Percentiles rank a stretch among this genome's conserved stretches.
Evolutionary conservation across 2,797 vertebrate species (phyloP).

Genomic region (Phrynocephalus vlangalii): DNA sequence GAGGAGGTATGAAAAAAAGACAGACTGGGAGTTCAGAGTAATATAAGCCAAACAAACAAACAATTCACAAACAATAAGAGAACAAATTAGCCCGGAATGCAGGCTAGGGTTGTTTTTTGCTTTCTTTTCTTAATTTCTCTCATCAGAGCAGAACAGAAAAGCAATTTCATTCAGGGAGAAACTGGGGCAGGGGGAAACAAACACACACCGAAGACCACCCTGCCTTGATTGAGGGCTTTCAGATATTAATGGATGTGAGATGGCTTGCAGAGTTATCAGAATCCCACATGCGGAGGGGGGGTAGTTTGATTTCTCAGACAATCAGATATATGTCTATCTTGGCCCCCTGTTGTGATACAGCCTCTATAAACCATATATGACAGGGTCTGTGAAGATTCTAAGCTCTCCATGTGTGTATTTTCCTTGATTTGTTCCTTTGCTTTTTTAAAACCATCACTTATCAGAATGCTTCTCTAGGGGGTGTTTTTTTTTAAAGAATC

Average conservation of each 20-base stretch:
- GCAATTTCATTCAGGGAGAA: neutral
- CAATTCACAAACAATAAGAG: neutral
- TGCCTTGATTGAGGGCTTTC: neutral
- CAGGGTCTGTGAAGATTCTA: neutral
- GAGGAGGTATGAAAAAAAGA: too few relatives aligned
- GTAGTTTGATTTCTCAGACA: neutral
- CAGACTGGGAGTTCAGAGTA: neutral
- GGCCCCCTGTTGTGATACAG: too few relatives aligned
- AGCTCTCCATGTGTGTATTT: neutral
- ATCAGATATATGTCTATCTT: neutral
- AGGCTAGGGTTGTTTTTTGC: neutral
- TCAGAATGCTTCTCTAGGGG: neutral
- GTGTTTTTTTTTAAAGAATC: neutral
- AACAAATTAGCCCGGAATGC: neutral
- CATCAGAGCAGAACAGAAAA: neutral
- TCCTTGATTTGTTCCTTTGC: neutral
- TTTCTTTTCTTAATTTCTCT: neutral
- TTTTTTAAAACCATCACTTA: neutral
- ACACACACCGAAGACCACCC: neutral
- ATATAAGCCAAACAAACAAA: neutral
- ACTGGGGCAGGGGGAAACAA: neutral
- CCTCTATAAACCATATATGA: neutral
- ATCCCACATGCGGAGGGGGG: neutral
- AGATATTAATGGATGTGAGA: neutral
- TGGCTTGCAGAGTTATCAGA: neutral